Evolutionary conservation across 2,888 invertebrate genomes (phyloP).

Genomic region (Erannis defoliaria): DNA sequence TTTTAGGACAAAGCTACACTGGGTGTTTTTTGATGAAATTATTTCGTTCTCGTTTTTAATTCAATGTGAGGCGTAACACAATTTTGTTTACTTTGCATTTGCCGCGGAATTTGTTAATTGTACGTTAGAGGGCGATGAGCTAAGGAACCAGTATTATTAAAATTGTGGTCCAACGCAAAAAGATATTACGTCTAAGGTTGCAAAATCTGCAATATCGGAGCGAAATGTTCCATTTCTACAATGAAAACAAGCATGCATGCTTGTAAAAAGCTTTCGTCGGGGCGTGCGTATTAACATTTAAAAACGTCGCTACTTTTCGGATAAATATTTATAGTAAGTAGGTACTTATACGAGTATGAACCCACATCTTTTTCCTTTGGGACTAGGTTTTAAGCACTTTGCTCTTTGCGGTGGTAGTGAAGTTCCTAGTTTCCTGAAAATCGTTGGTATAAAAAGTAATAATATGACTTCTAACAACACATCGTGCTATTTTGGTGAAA

Average conservation of each 20-base stretch:
- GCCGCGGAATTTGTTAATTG: slow-evolving; percentile 2
- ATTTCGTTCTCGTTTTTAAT: slow-evolving; percentile 33
- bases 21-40: slow-evolving; percentile 41
- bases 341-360: no score
- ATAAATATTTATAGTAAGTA: no score
- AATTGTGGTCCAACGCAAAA: not conserved
- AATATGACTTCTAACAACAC: no score
- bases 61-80: slow-evolving; percentile 13
- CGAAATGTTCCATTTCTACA: slow-evolving; percentile 40
- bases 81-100: slow-evolving; percentile 25
- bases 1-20: slow-evolving; percentile 47
- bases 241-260: slow-evolving; percentile 39
- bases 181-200: slow-evolving; percentile 8
- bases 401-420: no score
- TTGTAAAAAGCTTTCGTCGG: slow-evolving; percentile 38
- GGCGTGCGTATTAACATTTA: slow-evolving; percentile 55
- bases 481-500: no score
- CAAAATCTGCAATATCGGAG: slow-evolving; percentile 36
- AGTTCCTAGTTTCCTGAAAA: no score
- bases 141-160: not conserved
- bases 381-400: no score
- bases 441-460: no score
- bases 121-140: slow-evolving; percentile 1
- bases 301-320: slow-evolving; percentile 38
- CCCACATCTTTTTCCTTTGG: no score